These are phyloP conservation scores for Synodontis membranacea DNA, from an alignment of 2,113 vertebrate genomes.

Conservation along the genomic window DNA sequence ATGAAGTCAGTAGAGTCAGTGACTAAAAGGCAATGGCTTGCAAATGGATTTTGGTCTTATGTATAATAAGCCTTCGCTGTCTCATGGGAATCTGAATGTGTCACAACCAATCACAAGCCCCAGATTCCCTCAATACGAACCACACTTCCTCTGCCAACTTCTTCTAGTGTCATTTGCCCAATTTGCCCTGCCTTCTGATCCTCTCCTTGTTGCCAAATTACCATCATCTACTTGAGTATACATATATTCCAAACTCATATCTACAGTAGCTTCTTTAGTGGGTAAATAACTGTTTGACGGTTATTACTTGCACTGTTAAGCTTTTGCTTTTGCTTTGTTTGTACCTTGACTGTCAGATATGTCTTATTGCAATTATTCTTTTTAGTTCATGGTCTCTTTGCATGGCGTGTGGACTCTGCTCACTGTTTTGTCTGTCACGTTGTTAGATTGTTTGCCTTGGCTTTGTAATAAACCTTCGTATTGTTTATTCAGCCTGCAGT, in stretches of 20 bases:
- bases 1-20: background rate
- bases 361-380: background rate
- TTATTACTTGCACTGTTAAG: background rate
- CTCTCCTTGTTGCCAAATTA: background rate
- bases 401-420: background rate
- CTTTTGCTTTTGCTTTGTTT: background rate
- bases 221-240: background rate
- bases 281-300: too few relatives aligned
- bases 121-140: background rate
- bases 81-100: background rate
- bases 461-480: background rate
- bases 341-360: background rate
- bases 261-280: background rate
- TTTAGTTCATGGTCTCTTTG: background rate
- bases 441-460: background rate
- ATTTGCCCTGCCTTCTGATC: background rate
- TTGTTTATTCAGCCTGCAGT: constrained; percentile 14
- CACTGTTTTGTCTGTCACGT: background rate
- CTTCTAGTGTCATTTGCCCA: background rate
- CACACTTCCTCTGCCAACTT: background rate
- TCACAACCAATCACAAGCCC: background rate
- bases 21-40: background rate
- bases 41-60: background rate
- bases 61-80: background rate
- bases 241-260: background rate